Evolutionary conservation across 1,140 invertebrate genomes (phyloP).

Genomic region (Trichonephila clavipes): DNA sequence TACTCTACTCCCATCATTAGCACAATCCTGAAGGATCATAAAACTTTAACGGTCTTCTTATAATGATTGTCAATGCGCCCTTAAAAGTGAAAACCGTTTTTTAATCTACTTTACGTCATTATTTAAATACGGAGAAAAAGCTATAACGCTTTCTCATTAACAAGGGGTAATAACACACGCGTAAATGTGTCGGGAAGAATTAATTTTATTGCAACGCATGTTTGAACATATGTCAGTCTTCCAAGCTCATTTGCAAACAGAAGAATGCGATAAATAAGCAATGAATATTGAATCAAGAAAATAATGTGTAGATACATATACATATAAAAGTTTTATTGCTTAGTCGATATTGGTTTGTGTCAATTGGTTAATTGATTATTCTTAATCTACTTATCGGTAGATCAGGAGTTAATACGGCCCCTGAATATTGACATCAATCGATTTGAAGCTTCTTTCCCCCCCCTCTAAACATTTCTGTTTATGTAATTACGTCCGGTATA

Average conservation of each 20-base stretch:
- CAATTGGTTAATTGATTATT: no score
- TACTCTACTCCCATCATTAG: neutral
- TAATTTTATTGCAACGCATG: neutral
- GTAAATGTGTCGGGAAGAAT: neutral
- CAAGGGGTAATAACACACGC: neutral
- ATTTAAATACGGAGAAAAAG: neutral
- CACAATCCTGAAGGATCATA: neutral
- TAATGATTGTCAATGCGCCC: neutral
- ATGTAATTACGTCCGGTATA: no score
- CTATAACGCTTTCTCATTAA: neutral
- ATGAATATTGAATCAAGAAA: neutral
- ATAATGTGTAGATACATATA: neutral
- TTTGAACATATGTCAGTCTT: neutral
- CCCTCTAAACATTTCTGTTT: no score
- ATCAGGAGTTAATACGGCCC: no score
- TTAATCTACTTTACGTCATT: neutral
- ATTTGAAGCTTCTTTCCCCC: no score
- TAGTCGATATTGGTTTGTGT: no score
- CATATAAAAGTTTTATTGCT: no score
- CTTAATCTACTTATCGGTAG: no score
- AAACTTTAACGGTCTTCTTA: neutral
- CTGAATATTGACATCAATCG: no score
- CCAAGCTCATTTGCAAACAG: neutral
- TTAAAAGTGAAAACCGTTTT: neutral
- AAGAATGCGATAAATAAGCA: neutral